Evolutionary conservation across 2,797 vertebrate species (phyloP).

Genomic region (Rhinogobio ventralis): DNA sequence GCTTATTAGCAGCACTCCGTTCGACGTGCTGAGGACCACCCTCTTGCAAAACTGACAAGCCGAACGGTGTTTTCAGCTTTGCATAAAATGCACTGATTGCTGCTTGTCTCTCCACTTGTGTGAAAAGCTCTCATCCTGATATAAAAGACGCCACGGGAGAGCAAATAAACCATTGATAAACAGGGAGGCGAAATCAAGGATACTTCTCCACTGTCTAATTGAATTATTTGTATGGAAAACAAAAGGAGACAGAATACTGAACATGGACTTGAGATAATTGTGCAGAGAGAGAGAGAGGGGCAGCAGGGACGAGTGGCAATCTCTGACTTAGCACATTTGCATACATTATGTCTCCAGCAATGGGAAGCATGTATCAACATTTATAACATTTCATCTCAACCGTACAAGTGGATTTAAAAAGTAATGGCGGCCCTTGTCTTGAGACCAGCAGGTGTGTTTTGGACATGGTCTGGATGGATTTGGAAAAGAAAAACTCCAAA

Average conservation of each 20-base stretch:
- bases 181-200: constrained; percentile 32
- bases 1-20: constrained; percentile 53
- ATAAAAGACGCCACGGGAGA: constrained; percentile 50
- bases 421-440: constrained; percentile 14
- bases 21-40: constrained; percentile 62
- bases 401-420: background rate
- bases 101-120: constrained; percentile 36
- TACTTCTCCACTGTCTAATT: constrained; percentile 55
- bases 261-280: constrained; percentile 57
- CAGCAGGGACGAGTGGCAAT: constrained; percentile 57
- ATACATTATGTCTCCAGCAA: constrained; percentile 60
- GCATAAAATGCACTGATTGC: constrained; percentile 59
- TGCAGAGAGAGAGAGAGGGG: background rate
- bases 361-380: constrained; percentile 44
- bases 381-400: constrained; percentile 57
- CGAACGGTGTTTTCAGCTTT: constrained; percentile 57
- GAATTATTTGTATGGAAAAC: constrained; percentile 57
- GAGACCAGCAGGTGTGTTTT: constrained; percentile 55
- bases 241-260: constrained; percentile 43
- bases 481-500: constrained; percentile 3
- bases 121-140: constrained; percentile 55
- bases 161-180: constrained; percentile 42
- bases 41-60: constrained; percentile 63
- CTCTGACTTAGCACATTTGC: constrained; percentile 65
- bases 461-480: constrained; percentile 17